These are phyloP conservation scores for Trogon melanurus DNA, from an alignment of 2,113 vertebrate species.

Conservation along the genomic window DNA sequence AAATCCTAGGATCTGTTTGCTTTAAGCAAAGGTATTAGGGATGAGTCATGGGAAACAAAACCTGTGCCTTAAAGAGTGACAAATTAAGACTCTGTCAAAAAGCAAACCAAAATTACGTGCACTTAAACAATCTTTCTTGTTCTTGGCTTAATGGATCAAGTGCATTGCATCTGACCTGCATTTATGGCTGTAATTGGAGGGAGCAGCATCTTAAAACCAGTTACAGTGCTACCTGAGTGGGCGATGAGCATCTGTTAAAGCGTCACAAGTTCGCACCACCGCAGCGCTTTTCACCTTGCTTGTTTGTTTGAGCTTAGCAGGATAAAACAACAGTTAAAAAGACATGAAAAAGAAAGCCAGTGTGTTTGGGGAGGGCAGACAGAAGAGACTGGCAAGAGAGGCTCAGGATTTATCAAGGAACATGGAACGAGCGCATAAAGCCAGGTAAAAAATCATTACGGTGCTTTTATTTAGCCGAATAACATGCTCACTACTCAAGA, in stretches of 20 bases:
- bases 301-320: neutral
- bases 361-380: neutral
- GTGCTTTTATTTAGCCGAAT: neutral
- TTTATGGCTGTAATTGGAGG: neutral
- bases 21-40: neutral
- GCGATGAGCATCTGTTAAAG: neutral
- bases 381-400: neutral
- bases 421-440: neutral
- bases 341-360: neutral
- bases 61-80: conserved; percentile 22
- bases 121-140: neutral
- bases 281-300: neutral
- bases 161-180: neutral
- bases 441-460: neutral
- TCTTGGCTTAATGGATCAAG: neutral
- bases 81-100: neutral
- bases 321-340: neutral
- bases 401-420: neutral
- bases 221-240: neutral
- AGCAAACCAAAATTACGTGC: neutral
- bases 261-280: neutral
- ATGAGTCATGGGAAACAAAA: conserved; percentile 4
- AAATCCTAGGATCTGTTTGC: neutral
- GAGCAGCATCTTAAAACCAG: neutral
- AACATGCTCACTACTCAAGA: neutral